A percentile compares a stretch with the other conserved stretches of the same genome.
Evolutionary conservation across 1,140 invertebrate species (phyloP).

Genomic region (Amphibalanus amphitrite): DNA sequence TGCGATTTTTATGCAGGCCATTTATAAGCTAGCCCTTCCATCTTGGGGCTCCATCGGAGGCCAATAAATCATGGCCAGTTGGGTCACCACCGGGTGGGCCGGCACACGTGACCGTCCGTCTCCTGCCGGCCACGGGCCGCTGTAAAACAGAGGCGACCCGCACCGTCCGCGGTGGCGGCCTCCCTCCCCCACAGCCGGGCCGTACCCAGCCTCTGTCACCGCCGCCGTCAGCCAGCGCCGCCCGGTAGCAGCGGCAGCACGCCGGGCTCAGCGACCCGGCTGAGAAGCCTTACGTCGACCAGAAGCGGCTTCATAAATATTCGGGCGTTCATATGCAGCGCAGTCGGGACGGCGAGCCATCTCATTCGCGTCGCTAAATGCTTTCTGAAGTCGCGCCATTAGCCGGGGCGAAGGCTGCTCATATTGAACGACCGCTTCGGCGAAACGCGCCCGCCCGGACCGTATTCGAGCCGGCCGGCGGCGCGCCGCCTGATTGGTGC

Average conservation of each 20-base stretch:
- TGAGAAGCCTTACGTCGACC: no score
- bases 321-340: background rate
- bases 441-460: background rate
- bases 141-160: background rate
- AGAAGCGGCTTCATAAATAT: background rate
- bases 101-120: background rate
- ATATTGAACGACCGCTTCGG: background rate
- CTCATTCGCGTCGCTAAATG: slow-evolving; percentile 1
- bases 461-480: background rate
- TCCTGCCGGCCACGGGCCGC: no score
- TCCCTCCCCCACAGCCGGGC: background rate
- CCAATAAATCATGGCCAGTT: background rate
- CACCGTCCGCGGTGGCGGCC: no score
- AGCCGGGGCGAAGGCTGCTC: background rate
- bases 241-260: no score
- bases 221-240: no score
- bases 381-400: slow-evolving; percentile 1
- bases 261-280: no score
- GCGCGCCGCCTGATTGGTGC: background rate
- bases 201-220: no score
- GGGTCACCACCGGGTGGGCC: background rate
- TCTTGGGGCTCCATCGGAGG: background rate
- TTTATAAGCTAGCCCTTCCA: slow-evolving; percentile 1
- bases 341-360: background rate
- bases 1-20: slow-evolving; percentile 6